A percentile compares a stretch with the other conserved stretches of the same genome.
Conservation (phyloP, 2,888 invertebrate genomes). For the Tipula lateralis region DNA sequence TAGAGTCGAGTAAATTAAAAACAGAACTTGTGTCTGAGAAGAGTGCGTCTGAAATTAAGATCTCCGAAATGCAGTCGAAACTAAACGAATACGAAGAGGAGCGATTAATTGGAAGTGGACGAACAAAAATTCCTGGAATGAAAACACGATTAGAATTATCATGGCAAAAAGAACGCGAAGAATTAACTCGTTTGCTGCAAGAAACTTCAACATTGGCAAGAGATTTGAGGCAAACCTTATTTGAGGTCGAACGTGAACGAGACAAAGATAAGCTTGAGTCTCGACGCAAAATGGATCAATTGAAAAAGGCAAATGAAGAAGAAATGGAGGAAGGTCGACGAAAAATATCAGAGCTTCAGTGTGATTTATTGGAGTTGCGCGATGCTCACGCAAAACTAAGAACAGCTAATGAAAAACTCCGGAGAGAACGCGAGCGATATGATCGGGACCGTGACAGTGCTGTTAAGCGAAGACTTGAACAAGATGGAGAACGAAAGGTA, state of each 20-base stretch:
- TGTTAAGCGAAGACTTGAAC: constrained; percentile 53
- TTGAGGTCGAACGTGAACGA: constrained; percentile 83
- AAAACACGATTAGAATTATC: constrained; percentile 84
- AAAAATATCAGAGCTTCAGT: constrained; percentile 78
- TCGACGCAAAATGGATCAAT: constrained; percentile 77
- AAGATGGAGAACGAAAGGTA: constrained; percentile 69
- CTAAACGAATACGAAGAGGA: constrained; percentile 75
- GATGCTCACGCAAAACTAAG: constrained; percentile 88
- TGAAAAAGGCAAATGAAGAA: constrained; percentile 78
- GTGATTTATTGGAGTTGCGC: constrained; percentile 78
- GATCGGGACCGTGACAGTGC: constrained; percentile 68
- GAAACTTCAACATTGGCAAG: constrained; percentile 86
- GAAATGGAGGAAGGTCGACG: constrained; percentile 84
- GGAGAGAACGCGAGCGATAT: constrained; percentile 79
- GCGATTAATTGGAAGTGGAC: constrained; percentile 71
- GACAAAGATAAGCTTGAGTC: constrained; percentile 84
- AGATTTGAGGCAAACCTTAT: constrained; percentile 80
- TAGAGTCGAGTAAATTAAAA: constrained; percentile 77
- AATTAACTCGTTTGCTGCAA: constrained; percentile 82
- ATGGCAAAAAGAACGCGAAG: constrained; percentile 91
- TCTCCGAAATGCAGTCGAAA: constrained; percentile 82
- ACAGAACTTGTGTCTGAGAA: constrained; percentile 86
- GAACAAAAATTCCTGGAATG: constrained; percentile 79
- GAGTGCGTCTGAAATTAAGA: constrained; percentile 77
- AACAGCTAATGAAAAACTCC: constrained; percentile 84